phyloP scores from a whole-genome alignment of 2,797 vertebrate species.

The Mormyrus hasselquistii region DNA sequence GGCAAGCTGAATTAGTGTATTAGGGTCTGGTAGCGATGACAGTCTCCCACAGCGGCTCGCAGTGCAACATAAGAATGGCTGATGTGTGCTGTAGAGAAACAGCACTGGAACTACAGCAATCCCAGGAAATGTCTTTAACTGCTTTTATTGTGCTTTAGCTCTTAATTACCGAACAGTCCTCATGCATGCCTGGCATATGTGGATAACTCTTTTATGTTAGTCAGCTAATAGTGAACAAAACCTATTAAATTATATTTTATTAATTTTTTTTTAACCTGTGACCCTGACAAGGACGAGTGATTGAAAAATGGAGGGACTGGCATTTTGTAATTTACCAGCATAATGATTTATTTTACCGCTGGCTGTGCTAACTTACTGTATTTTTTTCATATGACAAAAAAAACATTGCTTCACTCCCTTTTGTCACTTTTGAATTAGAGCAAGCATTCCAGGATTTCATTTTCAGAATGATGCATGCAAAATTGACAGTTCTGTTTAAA shows the following conservation, averaged over 20 bases:
- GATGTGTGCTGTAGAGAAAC: background rate
- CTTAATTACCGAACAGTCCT: background rate
- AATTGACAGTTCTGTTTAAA: background rate
- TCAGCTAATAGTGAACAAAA: background rate
- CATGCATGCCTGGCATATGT: background rate
- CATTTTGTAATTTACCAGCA: background rate
- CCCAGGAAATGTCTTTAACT: background rate
- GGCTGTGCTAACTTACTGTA: background rate
- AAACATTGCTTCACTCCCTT: background rate
- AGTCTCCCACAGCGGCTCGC: background rate
- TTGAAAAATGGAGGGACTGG: background rate
- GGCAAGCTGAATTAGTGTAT: background rate
- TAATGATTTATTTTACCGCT: background rate
- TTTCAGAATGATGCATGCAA: background rate
- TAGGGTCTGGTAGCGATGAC: background rate
- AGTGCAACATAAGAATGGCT: background rate
- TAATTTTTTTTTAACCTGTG: background rate
- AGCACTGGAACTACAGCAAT: background rate
- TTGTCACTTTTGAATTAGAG: background rate
- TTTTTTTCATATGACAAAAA: background rate
- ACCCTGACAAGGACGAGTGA: background rate
- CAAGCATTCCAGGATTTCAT: background rate
- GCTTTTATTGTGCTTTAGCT: background rate
- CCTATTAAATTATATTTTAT: background rate
- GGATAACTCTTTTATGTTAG: background rate